Conservation (phyloP, 2,888 invertebrate species). For the Polydrusus tereticollis region DNA sequence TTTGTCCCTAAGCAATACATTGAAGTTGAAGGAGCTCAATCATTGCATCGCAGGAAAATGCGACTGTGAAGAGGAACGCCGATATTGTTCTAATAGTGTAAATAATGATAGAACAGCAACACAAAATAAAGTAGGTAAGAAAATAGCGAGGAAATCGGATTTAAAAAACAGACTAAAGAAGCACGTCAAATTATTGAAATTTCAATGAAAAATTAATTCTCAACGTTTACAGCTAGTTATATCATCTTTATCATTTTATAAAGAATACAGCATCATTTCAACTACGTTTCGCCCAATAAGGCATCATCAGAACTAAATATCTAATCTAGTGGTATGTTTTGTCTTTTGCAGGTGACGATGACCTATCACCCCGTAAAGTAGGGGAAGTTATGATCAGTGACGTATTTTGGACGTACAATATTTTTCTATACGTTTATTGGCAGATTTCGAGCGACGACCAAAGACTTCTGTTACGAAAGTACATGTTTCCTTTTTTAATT, state of each 20-base stretch:
- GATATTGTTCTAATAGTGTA: neutral
- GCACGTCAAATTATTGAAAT: no score
- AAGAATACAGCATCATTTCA: no score
- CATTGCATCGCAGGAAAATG: neutral
- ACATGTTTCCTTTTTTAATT: neutral
- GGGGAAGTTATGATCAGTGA: neutral
- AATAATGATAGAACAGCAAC: neutral
- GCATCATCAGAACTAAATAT: no score
- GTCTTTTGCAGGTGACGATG: neutral
- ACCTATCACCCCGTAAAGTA: neutral
- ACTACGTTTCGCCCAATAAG: no score
- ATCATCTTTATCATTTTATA: no score
- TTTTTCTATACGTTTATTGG: constrained; percentile 2
- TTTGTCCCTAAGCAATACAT: neutral
- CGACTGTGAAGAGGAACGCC: neutral
- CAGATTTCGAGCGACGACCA: neutral
- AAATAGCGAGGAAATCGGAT: neutral
- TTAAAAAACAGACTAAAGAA: no score
- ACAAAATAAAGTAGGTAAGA: neutral
- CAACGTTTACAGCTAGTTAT: no score
- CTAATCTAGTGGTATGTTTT: neutral
- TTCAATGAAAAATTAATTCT: no score
- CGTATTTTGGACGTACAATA: constrained; percentile 6
- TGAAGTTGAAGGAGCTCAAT: neutral
- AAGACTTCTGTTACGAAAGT: neutral